These are phyloP conservation scores for Plagiodera versicolora DNA, from an alignment of 2,888 invertebrate species.

Conservation along the genomic window DNA sequence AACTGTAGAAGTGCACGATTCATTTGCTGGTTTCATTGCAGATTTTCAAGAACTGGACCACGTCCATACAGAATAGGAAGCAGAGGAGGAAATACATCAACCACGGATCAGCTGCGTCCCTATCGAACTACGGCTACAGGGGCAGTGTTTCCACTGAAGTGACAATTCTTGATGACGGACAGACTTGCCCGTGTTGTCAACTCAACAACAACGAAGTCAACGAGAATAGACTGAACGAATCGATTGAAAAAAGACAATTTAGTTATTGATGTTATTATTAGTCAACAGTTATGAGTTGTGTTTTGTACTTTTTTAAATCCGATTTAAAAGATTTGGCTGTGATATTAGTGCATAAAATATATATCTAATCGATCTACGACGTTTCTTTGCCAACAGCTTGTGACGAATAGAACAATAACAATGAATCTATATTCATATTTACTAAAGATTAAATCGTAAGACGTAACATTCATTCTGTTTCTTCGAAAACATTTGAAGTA, in stretches of 20 bases:
- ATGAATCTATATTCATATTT: too few relatives aligned
- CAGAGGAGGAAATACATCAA: constrained; percentile 36
- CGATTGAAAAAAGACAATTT: constrained; percentile 38
- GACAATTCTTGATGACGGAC: constrained; percentile 44
- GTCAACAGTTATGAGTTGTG: constrained; percentile 4
- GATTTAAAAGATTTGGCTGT: constrained; percentile 19
- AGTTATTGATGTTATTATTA: constrained; percentile 26
- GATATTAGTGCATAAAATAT: constrained; percentile 20
- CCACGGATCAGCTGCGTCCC: constrained; percentile 38
- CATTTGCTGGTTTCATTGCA: constrained; percentile 19
- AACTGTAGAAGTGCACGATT: too few relatives aligned
- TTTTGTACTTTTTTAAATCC: constrained; percentile 13
- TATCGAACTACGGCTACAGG: constrained; percentile 40
- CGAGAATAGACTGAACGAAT: constrained; percentile 46
- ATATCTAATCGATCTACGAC: not conserved
- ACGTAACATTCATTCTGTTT: not conserved
- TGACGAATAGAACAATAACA: too few relatives aligned
- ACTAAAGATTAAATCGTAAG: too few relatives aligned
- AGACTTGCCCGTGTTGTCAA: constrained; percentile 33
- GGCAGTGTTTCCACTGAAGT: constrained; percentile 47
- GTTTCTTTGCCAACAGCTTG: not conserved
- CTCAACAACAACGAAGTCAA: constrained; percentile 38
- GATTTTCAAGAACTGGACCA: constrained; percentile 44
- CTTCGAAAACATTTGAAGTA: not conserved
- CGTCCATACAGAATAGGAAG: constrained; percentile 39